Evolutionary conservation across 2,888 invertebrate genomes (phyloP).

Genomic region (Acleris sparsana): DNA sequence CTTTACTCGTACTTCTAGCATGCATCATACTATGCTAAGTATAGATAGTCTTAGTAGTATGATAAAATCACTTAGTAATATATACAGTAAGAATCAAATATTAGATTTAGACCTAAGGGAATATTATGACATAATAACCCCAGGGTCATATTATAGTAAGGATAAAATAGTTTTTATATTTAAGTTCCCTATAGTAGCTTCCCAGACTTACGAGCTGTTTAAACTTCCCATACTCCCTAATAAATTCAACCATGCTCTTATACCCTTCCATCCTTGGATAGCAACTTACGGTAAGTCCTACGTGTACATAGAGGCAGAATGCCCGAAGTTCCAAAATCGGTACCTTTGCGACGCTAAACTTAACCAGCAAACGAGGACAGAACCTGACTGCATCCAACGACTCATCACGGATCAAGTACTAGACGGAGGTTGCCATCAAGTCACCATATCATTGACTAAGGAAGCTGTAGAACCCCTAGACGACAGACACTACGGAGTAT

Average conservation of each 20-base stretch:
- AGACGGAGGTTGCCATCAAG: neutral
- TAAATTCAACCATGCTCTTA: neutral
- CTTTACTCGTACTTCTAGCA: conserved; percentile 25
- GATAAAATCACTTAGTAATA: neutral
- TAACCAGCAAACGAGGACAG: neutral
- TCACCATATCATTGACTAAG: neutral
- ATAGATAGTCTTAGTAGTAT: conserved; percentile 3
- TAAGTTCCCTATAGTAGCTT: neutral
- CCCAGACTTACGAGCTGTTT: neutral
- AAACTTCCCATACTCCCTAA: neutral
- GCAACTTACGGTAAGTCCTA: neutral
- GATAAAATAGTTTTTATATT: neutral
- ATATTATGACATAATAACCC: neutral
- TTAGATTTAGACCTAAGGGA: conserved; percentile 1
- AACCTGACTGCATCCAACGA: neutral
- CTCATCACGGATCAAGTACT: neutral
- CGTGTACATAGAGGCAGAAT: conserved; percentile 14
- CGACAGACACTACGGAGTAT: too few relatives aligned
- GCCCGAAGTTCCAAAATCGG: neutral
- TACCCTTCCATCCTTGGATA: neutral
- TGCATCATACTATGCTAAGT: conserved; percentile 25
- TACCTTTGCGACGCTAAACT: neutral
- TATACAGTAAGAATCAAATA: neutral
- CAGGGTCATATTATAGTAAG: neutral
- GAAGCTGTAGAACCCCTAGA: neutral